phyloP scores from a whole-genome alignment of 53 echinoderm and acorn worm species.

The Paelopatides confundens region DNA sequence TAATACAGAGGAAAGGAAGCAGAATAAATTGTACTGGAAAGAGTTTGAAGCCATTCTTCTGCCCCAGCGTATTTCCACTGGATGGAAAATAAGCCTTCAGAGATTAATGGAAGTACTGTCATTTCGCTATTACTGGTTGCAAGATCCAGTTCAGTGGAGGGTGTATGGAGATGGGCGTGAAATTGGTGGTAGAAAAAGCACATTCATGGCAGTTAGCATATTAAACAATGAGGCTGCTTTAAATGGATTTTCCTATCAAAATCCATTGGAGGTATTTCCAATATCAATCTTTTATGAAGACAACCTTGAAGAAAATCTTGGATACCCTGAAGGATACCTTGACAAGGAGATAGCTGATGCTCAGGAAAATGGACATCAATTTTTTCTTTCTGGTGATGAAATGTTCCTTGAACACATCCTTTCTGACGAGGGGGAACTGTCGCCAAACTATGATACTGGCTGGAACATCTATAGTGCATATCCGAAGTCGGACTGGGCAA shows the following conservation, averaged over 20 bases:
- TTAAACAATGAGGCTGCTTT: constrained; percentile 62
- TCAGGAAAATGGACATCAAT: background rate
- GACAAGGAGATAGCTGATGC: background rate
- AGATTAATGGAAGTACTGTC: constrained; percentile 55
- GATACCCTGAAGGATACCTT: background rate
- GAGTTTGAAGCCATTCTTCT: background rate
- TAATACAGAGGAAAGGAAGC: background rate
- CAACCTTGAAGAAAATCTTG: constrained; percentile 71
- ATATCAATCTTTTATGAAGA: constrained; percentile 73
- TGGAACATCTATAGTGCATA: constrained; percentile 35
- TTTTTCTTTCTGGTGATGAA: constrained; percentile 71
- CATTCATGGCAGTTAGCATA: constrained; percentile 57
- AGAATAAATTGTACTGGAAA: constrained; percentile 1
- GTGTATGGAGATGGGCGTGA: constrained; percentile 71
- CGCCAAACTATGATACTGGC: background rate
- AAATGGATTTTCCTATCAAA: constrained; percentile 56
- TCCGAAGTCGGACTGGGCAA: background rate
- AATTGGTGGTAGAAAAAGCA: constrained; percentile 23
- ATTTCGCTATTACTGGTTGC: constrained; percentile 31
- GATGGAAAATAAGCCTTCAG: constrained; percentile 64
- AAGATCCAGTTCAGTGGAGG: background rate
- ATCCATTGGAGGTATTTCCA: constrained; percentile 60
- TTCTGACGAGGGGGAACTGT: constrained; percentile 57
- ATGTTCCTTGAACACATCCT: constrained; percentile 70
- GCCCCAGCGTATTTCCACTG: constrained; percentile 71